Percentiles rank a stretch among this genome's conserved stretches.
These are phyloP conservation scores for Drosophila insularis DNA, from an alignment of 1,140 invertebrate species.

Conservation along the genomic window DNA sequence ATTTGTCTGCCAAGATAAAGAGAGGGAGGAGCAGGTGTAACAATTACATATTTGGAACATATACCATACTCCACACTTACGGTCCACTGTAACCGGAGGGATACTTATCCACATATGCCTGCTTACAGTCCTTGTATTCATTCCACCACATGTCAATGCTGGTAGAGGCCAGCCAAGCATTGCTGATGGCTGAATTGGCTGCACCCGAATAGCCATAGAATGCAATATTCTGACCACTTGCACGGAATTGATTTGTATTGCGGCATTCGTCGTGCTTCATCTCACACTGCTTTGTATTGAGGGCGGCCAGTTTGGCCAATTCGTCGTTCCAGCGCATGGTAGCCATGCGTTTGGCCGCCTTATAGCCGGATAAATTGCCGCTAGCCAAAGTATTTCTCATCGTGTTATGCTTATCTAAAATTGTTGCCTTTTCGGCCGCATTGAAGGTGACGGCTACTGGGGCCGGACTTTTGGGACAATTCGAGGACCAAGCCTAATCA, in stretches of 20 bases:
- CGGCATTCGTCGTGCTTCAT: slow-evolving; percentile 48
- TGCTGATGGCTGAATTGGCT: not conserved
- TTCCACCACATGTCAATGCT: slow-evolving; percentile 41
- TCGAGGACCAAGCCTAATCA: slow-evolving; percentile 28
- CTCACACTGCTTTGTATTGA: slow-evolving; percentile 44
- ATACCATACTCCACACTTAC: slow-evolving; percentile 27
- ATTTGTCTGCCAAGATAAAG: no score
- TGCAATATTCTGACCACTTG: slow-evolving; percentile 65
- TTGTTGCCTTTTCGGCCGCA: no score
- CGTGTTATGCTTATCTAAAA: no score
- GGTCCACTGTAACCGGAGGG: not conserved
- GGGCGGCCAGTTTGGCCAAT: slow-evolving; percentile 41
- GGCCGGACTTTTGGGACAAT: slow-evolving; percentile 30
- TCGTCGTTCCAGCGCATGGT: slow-evolving; percentile 36
- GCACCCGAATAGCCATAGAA: slow-evolving; percentile 26
- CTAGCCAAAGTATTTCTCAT: no score
- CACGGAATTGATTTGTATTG: slow-evolving; percentile 24
- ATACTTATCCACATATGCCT: no score
- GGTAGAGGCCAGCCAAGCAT: slow-evolving; percentile 1
- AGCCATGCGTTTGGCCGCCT: slow-evolving; percentile 32
- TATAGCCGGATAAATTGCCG: no score
- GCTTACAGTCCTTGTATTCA: slow-evolving; percentile 17
- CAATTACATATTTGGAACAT: no score
- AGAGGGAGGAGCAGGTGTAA: not conserved
- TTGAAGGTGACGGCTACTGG: no score